Evolutionary conservation across 2,113 vertebrate genomes (phyloP).

Genomic region (Trichomycterus rosablanca): DNA sequence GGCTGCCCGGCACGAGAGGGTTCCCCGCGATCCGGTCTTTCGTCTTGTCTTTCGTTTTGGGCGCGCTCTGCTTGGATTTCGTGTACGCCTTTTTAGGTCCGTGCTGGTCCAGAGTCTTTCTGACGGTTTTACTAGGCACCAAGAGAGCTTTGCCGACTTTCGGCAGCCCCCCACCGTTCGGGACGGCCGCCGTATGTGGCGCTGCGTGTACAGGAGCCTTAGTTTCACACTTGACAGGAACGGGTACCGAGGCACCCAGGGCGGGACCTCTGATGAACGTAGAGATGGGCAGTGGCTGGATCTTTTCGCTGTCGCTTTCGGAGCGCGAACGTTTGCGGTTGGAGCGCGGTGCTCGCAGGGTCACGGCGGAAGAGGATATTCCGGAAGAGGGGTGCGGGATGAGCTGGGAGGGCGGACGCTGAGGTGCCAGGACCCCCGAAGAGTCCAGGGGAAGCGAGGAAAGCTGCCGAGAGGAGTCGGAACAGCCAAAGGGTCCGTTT

Average conservation of each 20-base stretch:
- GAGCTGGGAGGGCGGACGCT: conserved; percentile 47
- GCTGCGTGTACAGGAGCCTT: conserved; percentile 59
- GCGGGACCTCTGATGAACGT: conserved; percentile 82
- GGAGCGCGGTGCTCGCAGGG: conserved; percentile 76
- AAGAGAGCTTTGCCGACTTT: conserved; percentile 90
- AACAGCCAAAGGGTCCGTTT: conserved; percentile 71
- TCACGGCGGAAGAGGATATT: conserved; percentile 76
- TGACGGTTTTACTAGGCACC: conserved; percentile 83
- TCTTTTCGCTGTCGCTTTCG: conserved; percentile 95
- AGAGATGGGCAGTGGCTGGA: conserved; percentile 91
- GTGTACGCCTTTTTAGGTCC: conserved; percentile 90
- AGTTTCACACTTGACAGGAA: conserved; percentile 79
- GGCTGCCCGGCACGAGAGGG: conserved; percentile 84
- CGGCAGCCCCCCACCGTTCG: conserved; percentile 86
- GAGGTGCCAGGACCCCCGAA: conserved; percentile 68
- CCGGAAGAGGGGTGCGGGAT: conserved; percentile 69
- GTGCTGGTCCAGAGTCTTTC: conserved; percentile 90
- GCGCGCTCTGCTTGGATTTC: conserved; percentile 86
- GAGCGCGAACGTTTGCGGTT: conserved; percentile 93
- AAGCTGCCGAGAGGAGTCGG: conserved; percentile 64
- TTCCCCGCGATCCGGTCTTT: conserved; percentile 84
- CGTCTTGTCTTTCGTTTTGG: conserved; percentile 87
- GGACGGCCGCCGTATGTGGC: conserved; percentile 82
- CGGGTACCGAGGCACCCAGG: conserved; percentile 72
- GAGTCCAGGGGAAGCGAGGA: conserved; percentile 77